These are phyloP conservation scores for Pandion haliaetus DNA, from an alignment of 2,113 vertebrate genomes.

Conservation along the genomic window DNA sequence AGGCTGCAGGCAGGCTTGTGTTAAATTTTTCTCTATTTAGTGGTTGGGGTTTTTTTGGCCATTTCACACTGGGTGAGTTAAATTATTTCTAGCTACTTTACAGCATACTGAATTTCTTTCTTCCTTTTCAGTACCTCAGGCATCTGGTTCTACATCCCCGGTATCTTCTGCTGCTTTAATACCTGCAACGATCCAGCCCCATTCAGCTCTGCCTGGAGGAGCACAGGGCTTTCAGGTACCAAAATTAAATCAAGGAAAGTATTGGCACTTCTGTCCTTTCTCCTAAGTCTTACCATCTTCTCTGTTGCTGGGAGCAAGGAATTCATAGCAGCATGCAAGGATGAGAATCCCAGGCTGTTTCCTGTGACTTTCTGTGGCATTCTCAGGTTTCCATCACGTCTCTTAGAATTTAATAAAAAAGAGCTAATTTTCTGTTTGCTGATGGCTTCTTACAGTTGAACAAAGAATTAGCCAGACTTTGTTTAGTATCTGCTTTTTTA, in stretches of 20 bases:
- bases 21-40: neutral
- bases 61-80: neutral
- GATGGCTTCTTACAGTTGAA: neutral
- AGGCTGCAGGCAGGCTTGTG: neutral
- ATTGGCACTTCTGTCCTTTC: neutral
- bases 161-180: conserved; percentile 80
- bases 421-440: neutral
- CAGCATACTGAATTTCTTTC: neutral
- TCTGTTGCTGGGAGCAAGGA: neutral
- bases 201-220: conserved; percentile 73
- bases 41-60: neutral
- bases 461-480: neutral
- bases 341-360: neutral
- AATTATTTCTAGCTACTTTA: neutral
- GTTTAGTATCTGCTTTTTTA: neutral
- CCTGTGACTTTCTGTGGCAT: neutral
- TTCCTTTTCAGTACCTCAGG: conserved; percentile 71
- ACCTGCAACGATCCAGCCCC: conserved; percentile 75
- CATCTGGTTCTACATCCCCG: conserved; percentile 61
- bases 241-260: neutral
- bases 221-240: conserved; percentile 88
- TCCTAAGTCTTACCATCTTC: neutral
- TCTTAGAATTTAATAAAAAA: neutral
- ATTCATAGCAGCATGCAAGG: neutral
- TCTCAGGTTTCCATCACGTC: neutral